Evolutionary conservation across 2,888 invertebrate species (phyloP), one percentile per base, ranked within the genome.

Genomic region (Trisateles emortualis): DNA sequence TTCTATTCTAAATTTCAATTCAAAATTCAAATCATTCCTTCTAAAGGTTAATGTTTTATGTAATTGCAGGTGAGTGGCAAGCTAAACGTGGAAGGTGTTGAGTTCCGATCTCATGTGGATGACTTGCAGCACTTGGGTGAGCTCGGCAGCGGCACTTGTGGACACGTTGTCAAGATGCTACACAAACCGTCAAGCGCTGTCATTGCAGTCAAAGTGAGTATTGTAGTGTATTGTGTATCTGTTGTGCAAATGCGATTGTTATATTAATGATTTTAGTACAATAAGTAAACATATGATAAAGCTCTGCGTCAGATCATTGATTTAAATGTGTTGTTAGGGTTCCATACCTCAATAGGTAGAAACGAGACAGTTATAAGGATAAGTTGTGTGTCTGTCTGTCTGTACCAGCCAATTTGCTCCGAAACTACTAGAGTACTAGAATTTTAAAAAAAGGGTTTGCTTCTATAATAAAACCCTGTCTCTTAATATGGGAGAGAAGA

Each of bases 151-250:
- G 99, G 99, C 10, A 99, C 99, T 10, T 99, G 99, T 84, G 99
- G 99, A 6, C 98, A 99, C 86, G 99, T 99, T 6, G 97, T 98
- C 29, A 98, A 98, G 92, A 99, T 99, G 99, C 92, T 95, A 68
- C 99, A 99, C 85, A 96, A 94, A 83, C 96, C 96, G 0, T 98
- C 98, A 57, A 94, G 94, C 32, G 95, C 96, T 73, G 95, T 98
- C 51, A 98, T 99, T 78, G 99, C 99, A 68, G 99, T 99, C 2
- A 99, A 99, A 94, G 97, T 97, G 86, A 84, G 48, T 53, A 45
- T 2, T 39, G 8, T 19, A 19, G 35, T 57, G 32, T 46, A 5
- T 43, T 13, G 14, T 6, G 14, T 9, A n/a, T n/a, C n/a, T n/a
- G 36, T 14, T 16, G 4, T 36, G 22, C 14, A 5, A 22, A 16